A percentile compares a stretch with the other conserved stretches of the same genome.
Conservation (phyloP, 2,888 invertebrate species). For the Lithophane ornitopus region DNA sequence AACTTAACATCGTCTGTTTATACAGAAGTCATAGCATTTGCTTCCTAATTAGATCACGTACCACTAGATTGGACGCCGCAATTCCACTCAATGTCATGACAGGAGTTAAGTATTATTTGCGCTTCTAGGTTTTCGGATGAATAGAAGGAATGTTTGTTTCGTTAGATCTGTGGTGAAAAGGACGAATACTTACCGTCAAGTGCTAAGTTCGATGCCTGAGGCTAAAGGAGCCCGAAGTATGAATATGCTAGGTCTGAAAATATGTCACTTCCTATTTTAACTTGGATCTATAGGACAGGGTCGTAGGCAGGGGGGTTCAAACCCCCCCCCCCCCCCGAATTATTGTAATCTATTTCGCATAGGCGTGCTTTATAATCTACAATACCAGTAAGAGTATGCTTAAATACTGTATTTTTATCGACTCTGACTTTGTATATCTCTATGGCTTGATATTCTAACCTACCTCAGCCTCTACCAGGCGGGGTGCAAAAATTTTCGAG, state of each 20-base stretch:
- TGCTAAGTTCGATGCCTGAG: not conserved
- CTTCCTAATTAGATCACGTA: conserved; percentile 65
- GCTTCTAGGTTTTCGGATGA: conserved; percentile 11
- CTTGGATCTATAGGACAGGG: too few relatives aligned
- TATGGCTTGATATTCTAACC: too few relatives aligned
- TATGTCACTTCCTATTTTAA: not conserved
- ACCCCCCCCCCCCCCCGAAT: too few relatives aligned
- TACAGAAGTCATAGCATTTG: conserved; percentile 48
- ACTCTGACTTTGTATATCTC: too few relatives aligned
- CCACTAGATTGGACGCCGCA: conserved; percentile 44
- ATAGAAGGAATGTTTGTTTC: not conserved
- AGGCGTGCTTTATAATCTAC: too few relatives aligned
- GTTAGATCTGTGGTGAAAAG: not conserved
- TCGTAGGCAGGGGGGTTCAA: too few relatives aligned
- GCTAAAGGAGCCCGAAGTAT: not conserved
- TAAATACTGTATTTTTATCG: too few relatives aligned
- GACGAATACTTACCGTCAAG: not conserved
- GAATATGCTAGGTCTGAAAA: not conserved
- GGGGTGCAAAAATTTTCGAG: too few relatives aligned
- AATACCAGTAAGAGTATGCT: too few relatives aligned
- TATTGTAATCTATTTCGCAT: too few relatives aligned
- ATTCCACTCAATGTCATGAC: conserved; percentile 43
- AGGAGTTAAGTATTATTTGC: conserved; percentile 35
- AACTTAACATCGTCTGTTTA: conserved; percentile 41
- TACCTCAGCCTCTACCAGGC: too few relatives aligned